A percentile compares a stretch with the other conserved stretches of the same genome.
These are phyloP conservation scores for Burhinus bistriatus DNA, from an alignment of 2,113 vertebrate genomes.

Conservation along the genomic window DNA sequence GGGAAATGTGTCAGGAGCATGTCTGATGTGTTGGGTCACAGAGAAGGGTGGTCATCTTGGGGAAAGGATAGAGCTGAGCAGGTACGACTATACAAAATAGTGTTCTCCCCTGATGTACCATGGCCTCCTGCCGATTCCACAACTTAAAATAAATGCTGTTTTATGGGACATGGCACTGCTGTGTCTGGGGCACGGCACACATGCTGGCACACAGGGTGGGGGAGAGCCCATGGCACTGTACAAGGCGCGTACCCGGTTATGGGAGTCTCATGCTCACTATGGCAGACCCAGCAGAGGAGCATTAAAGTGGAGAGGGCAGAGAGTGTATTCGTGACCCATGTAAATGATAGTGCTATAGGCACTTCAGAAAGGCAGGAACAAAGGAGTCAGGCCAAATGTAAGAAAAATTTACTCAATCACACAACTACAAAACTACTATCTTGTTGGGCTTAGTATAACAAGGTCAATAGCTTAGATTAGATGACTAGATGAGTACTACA, in stretches of 20 bases:
- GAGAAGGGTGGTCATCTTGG: neutral
- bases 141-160: neutral
- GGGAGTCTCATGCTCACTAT: neutral
- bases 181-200: neutral
- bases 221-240: neutral
- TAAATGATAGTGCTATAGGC: neutral
- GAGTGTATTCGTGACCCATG: neutral
- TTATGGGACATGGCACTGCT: neutral
- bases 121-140: neutral
- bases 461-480: neutral
- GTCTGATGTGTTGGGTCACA: neutral
- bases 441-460: neutral
- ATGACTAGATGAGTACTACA: neutral
- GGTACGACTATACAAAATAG: neutral
- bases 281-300: neutral
- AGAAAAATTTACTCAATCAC: neutral
- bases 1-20: neutral
- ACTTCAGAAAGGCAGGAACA: neutral
- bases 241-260: neutral
- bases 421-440: neutral
- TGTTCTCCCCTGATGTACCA: neutral
- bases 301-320: neutral
- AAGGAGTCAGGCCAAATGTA: neutral
- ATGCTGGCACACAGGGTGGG: neutral
- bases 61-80: neutral